These are phyloP conservation scores for Tachina fera DNA, from an alignment of 2,888 invertebrate genomes.

Conservation along the genomic window DNA sequence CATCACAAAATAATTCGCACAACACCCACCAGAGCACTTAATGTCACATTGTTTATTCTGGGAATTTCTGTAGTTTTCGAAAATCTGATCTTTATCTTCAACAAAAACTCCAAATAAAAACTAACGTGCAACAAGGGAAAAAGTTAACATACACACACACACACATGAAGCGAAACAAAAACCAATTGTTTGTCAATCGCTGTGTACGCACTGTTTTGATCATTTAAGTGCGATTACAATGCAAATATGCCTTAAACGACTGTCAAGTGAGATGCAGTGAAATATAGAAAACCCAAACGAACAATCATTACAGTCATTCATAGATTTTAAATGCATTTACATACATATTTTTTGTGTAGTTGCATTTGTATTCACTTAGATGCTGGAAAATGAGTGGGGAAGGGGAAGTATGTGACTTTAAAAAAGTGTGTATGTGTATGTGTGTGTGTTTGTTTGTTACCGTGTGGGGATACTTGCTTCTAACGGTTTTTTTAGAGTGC, in stretches of 20 bases:
- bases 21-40: slow-evolving; percentile 66
- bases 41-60: slow-evolving; percentile 67
- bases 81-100: slow-evolving; percentile 53
- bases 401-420: too few relatives aligned
- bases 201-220: slow-evolving; percentile 66
- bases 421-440: not conserved
- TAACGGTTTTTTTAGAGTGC: slow-evolving; percentile 47
- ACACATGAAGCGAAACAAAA: slow-evolving; percentile 8
- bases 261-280: slow-evolving; percentile 51
- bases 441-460: not conserved
- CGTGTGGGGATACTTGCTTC: slow-evolving; percentile 19
- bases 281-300: not conserved
- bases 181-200: slow-evolving; percentile 62
- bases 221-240: slow-evolving; percentile 60
- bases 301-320: slow-evolving; percentile 35
- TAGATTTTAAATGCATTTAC: not conserved
- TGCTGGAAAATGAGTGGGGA: not conserved
- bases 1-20: slow-evolving; percentile 48
- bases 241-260: slow-evolving; percentile 70
- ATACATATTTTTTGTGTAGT: not conserved
- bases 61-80: slow-evolving; percentile 43
- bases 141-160: not conserved
- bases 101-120: slow-evolving; percentile 10
- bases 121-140: slow-evolving; percentile 41
- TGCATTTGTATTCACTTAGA: not conserved